Percentiles rank a stretch among this genome's conserved stretches.
Conservation (phyloP, 2,797 vertebrate species). For the Sphaeramia orbicularis region DNA sequence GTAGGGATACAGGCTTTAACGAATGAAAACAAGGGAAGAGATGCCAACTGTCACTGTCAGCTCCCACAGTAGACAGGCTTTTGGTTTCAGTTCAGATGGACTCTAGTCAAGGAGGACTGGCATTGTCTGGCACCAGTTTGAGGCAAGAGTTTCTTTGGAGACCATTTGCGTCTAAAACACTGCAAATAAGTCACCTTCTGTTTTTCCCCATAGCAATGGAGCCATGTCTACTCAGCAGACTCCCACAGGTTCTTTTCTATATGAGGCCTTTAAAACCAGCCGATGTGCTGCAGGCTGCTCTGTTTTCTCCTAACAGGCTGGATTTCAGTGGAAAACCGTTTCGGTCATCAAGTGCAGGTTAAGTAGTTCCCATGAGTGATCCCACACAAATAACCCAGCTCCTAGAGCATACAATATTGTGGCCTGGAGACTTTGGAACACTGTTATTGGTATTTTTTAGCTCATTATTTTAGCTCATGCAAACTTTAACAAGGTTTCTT, state of each 20-base stretch:
- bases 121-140: background rate
- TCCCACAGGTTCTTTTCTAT: conserved; percentile 16
- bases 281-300: conserved; percentile 13
- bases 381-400: background rate
- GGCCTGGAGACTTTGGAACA: too few relatives aligned
- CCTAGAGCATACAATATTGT: too few relatives aligned
- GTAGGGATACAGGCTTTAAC: too few relatives aligned
- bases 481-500: too few relatives aligned
- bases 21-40: too few relatives aligned
- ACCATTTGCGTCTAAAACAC: background rate
- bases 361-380: background rate
- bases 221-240: conserved; percentile 42
- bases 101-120: background rate
- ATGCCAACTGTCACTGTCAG: too few relatives aligned
- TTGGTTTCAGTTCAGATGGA: background rate
- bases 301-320: background rate
- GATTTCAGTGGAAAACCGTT: conserved; percentile 1
- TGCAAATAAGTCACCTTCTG: conserved; percentile 32
- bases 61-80: too few relatives aligned
- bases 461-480: too few relatives aligned
- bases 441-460: too few relatives aligned
- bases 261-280: background rate
- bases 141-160: conserved; percentile 12
- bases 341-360: background rate
- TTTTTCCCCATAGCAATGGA: conserved; percentile 23